phyloP scores from a whole-genome alignment of 2,888 invertebrate species.

The Heliconius aoede region DNA sequence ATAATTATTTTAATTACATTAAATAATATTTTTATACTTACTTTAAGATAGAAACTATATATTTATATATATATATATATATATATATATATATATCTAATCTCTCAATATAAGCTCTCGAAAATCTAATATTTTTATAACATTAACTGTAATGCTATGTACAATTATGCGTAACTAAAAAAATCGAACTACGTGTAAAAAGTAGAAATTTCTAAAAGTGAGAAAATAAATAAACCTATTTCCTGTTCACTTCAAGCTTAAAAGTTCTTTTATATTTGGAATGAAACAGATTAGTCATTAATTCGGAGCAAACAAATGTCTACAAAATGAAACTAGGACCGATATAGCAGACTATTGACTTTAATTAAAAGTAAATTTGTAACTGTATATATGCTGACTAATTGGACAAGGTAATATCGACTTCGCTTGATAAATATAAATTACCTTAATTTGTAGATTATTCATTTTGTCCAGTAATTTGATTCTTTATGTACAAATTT shows the following conservation, averaged over 20 bases:
- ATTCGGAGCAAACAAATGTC: constrained; percentile 36
- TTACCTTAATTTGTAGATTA: constrained; percentile 34
- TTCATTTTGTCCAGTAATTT: neutral
- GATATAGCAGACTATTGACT: constrained; percentile 36
- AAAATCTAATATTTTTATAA: no score
- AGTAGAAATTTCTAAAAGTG: neutral
- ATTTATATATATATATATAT: no score
- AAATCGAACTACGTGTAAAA: neutral
- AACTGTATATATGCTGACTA: constrained; percentile 44
- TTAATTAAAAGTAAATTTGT: constrained; percentile 50
- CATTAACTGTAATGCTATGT: no score
- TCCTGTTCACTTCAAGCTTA: neutral
- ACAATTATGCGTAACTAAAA: neutral
- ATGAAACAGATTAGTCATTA: constrained; percentile 4
- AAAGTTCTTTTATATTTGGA: neutral
- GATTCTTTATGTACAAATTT: neutral
- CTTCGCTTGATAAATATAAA: constrained; percentile 39
- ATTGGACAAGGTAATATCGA: constrained; percentile 45
- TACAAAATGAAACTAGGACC: constrained; percentile 35
- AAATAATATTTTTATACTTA: no score
- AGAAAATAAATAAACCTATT: neutral
- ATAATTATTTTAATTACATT: no score
- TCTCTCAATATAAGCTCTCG: no score
- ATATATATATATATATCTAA: no score
- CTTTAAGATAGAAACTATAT: no score